A percentile compares a stretch with the other conserved stretches of the same genome.
Evolutionary conservation across 2,888 invertebrate species (phyloP).

Genomic region (Drosophila algonquin): DNA sequence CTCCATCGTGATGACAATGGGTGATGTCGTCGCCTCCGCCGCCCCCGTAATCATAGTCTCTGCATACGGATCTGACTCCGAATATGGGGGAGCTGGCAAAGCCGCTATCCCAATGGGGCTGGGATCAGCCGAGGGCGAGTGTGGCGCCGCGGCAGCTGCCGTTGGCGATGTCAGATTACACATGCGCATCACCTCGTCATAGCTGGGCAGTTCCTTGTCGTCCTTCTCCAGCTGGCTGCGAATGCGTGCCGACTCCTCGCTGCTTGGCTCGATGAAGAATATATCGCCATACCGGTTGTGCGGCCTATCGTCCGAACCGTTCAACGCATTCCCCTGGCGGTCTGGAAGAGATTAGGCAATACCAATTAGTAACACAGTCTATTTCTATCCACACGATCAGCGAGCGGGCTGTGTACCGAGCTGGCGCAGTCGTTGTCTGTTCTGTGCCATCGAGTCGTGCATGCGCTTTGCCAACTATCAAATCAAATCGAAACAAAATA

Average conservation of each 20-base stretch:
- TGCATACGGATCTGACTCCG: conserved; percentile 55
- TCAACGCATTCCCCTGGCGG: conserved; percentile 71
- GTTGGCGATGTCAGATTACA: conserved; percentile 61
- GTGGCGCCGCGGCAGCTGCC: conserved; percentile 45
- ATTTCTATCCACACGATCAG: conserved; percentile 2
- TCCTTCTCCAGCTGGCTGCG: conserved; percentile 79
- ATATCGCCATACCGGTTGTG: conserved; percentile 75
- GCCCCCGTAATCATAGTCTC: conserved; percentile 8
- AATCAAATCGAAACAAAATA: conserved; percentile 31
- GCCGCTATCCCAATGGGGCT: conserved; percentile 62
- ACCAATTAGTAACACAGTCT: not conserved
- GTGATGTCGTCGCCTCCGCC: not conserved
- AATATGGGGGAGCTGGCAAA: conserved; percentile 71
- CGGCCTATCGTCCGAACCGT: conserved; percentile 60
- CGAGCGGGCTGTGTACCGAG: conserved; percentile 39
- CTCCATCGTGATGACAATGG: conserved; percentile 35
- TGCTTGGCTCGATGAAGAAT: conserved; percentile 78
- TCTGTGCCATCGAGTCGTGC: conserved; percentile 46
- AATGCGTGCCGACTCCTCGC: conserved; percentile 73
- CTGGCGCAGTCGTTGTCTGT: conserved; percentile 42
- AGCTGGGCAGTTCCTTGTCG: conserved; percentile 82
- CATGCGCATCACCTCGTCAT: conserved; percentile 83
- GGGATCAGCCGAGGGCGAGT: conserved; percentile 17
- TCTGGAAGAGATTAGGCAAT: conserved; percentile 55
- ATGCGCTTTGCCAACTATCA: conserved; percentile 63